These are phyloP conservation scores for Kryptolebias marmoratus DNA, from an alignment of 2,113 vertebrate genomes.

Conservation along the genomic window DNA sequence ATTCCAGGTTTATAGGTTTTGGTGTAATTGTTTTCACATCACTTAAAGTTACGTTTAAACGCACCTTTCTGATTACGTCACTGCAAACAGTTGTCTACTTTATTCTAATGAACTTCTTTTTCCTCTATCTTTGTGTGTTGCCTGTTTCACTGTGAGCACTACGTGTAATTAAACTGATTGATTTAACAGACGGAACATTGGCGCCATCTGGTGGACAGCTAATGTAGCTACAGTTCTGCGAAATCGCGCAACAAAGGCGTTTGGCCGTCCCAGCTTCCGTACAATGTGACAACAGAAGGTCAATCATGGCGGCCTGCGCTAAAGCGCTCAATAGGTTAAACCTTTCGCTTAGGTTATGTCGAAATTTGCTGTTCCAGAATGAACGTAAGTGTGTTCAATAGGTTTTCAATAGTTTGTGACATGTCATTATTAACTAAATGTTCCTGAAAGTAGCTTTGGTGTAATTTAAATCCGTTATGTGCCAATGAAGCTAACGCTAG, in stretches of 20 bases:
- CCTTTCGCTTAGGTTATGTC: constrained; percentile 44
- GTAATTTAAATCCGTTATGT: too few relatives aligned
- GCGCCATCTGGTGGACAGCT: constrained; percentile 53
- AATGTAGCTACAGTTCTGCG: rapidly evolving
- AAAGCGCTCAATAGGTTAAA: constrained; percentile 39
- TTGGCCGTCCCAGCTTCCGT: constrained; percentile 59
- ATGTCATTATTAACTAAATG: neutral
- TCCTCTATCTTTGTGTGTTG: too few relatives aligned
- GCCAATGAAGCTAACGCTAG: constrained; percentile 32
- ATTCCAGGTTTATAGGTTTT: too few relatives aligned
- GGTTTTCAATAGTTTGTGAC: rapidly evolving
- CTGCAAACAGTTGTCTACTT: too few relatives aligned
- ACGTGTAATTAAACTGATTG: too few relatives aligned
- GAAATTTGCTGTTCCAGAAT: constrained; percentile 48
- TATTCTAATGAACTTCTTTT: too few relatives aligned
- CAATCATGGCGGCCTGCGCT: constrained; percentile 76
- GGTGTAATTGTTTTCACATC: too few relatives aligned
- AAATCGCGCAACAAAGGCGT: neutral
- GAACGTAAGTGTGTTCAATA: constrained; percentile 67
- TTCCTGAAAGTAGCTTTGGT: too few relatives aligned
- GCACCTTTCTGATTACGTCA: too few relatives aligned
- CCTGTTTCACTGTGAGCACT: too few relatives aligned
- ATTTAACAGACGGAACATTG: neutral
- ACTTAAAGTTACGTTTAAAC: too few relatives aligned
- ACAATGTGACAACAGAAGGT: constrained; percentile 64